Evolutionary conservation across 2,113 vertebrate species (phyloP), one percentile per base, ranked within the genome.

Genomic region (Saiga tatarica): DNA sequence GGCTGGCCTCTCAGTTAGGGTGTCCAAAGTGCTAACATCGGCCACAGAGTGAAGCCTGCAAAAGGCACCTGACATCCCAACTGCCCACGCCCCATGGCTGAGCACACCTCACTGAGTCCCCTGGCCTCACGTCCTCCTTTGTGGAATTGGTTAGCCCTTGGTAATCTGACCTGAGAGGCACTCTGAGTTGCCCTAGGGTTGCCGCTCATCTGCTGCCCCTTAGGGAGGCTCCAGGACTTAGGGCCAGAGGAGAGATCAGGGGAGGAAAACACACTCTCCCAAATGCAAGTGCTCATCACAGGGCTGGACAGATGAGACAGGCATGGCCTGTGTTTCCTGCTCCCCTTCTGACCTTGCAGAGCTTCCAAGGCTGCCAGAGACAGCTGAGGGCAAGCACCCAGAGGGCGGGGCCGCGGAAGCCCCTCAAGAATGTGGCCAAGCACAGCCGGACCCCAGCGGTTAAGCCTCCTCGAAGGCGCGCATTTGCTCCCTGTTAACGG

Each of bases 21-120:
- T 50, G 52, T 42, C 3, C 50, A 21, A 21, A 53, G 36, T 6
- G 67, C 11, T 55, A 36, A 5, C 2, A 39, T 26, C 7, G 5
- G 21, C 21, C 52, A 36, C 0, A 0, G 64, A 42, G 25, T 1
- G 6, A 45, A 45, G 23, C 36, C 64, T 6, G 14, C 2, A 0
- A 62, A 15, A 33, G 36, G 76, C 28, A 10, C 21, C 2, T 21
- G 17, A 12, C 25, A 55, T 1, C 76, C 53, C 25, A 12, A 74
- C 71, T 42, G 78, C 53, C 83, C 60, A 26, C 8, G 53, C 16
- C 39, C 60, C 5, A 3, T 1, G 36, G 28, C 19, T 62, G 8
- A 26, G 53, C 59, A n/a, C 12, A 9, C 16, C 76, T 55, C 59
- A 3, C 53, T 83, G 2, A 8, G 47, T 55, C 42, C 62, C 25